Evolutionary conservation across 2,797 vertebrate species (phyloP).

Genomic region (Schizopygopsis malacanthus): DNA sequence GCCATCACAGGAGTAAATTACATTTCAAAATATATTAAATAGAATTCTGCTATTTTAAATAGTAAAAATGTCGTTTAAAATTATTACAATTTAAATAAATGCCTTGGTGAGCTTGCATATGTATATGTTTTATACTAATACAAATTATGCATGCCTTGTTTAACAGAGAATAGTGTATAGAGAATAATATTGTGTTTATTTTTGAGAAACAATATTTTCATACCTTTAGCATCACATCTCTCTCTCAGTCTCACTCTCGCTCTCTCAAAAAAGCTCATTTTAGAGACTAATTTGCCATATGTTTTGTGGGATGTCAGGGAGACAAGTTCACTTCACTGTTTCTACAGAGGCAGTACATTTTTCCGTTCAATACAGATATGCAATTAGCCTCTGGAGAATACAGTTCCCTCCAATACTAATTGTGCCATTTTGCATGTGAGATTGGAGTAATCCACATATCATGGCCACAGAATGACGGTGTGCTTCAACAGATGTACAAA

Average conservation of each 20-base stretch:
- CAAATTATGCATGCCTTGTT: background rate
- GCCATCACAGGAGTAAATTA: background rate
- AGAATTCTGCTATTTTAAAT: background rate
- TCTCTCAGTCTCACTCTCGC: constrained; percentile 1
- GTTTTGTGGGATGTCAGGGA: constrained; percentile 55
- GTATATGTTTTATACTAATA: background rate
- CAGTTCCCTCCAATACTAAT: constrained; percentile 56
- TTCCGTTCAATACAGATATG: constrained; percentile 53
- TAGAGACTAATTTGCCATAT: constrained; percentile 53
- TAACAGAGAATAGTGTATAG: constrained; percentile 32
- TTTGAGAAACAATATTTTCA: constrained; percentile 14
- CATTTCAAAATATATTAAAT: background rate
- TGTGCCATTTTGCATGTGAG: constrained; percentile 45
- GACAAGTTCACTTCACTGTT: constrained; percentile 53
- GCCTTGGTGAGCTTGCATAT: background rate
- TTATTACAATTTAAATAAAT: background rate
- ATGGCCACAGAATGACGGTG: constrained; percentile 9
- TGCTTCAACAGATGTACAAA: constrained; percentile 20
- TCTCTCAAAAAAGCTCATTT: constrained; percentile 44
- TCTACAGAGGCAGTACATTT: constrained; percentile 30
- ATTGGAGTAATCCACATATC: constrained; percentile 43
- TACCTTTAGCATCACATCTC: background rate
- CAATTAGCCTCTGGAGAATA: constrained; percentile 57
- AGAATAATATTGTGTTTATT: constrained; percentile 42
- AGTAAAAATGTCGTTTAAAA: background rate